These are phyloP conservation scores for Crenuchus spilurus DNA, from an alignment of 2,797 vertebrate species.

Conservation along the genomic window DNA sequence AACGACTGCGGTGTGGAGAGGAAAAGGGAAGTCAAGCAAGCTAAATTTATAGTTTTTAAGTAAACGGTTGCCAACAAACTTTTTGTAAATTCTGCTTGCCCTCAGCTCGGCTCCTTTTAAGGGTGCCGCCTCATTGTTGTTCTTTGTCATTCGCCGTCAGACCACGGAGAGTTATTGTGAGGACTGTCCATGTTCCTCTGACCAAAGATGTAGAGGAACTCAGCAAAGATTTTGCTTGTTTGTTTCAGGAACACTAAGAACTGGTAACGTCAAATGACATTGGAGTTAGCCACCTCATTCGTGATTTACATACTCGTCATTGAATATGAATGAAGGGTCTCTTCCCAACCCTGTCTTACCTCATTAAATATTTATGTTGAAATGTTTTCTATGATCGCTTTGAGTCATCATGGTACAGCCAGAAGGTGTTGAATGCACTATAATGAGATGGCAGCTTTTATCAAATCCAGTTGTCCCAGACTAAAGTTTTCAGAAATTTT, in stretches of 20 bases:
- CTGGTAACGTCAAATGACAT: constrained; percentile 2
- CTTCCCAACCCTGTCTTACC: constrained; percentile 34
- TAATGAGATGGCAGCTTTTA: not conserved
- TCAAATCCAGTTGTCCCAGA: not conserved
- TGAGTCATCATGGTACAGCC: not conserved
- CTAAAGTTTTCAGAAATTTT: not conserved
- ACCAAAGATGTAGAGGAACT: constrained; percentile 54
- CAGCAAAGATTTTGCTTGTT: not conserved
- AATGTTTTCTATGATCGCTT: constrained; percentile 35
- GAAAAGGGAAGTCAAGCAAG: not conserved
- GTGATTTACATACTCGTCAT: constrained; percentile 7
- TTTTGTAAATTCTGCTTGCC: constrained; percentile 50
- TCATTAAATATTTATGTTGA: constrained; percentile 56
- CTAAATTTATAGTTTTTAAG: constrained; percentile 38
- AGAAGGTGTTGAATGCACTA: not conserved
- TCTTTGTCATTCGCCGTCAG: not conserved
- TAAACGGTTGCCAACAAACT: constrained; percentile 39
- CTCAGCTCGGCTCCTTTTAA: constrained; percentile 19
- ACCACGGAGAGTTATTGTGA: constrained; percentile 23
- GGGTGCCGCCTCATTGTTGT: constrained; percentile 6
- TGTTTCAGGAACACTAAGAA: constrained; percentile 20
- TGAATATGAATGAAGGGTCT: constrained; percentile 34
- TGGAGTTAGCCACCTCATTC: constrained; percentile 5
- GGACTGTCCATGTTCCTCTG: constrained; percentile 54
- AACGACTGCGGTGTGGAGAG: constrained; percentile 15